Percentiles rank a stretch among this genome's conserved stretches.
phyloP scores from a whole-genome alignment of 2,888 invertebrate genomes.

The Torymus auratus region DNA sequence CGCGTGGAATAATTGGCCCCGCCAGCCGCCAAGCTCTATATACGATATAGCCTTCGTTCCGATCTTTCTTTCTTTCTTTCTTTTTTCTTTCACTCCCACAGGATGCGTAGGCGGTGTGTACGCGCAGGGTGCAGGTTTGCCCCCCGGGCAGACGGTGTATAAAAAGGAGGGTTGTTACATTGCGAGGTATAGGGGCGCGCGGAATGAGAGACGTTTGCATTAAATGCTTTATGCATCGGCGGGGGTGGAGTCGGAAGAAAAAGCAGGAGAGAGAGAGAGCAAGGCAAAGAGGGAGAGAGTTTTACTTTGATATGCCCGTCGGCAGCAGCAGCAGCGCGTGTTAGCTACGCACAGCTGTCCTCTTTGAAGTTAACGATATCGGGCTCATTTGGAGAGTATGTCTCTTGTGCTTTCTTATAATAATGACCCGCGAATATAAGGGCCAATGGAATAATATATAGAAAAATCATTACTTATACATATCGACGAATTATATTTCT shows the following conservation, averaged over 20 bases:
- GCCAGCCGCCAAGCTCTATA: neutral
- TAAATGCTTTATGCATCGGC: slow-evolving; percentile 16
- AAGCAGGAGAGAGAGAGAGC: neutral
- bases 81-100: neutral
- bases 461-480: too few species aligned
- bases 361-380: slow-evolving; percentile 4
- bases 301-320: slow-evolving; percentile 31
- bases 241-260: neutral
- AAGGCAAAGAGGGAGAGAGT: neutral
- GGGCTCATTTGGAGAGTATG: too few species aligned
- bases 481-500: too few species aligned
- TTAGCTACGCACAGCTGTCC: slow-evolving; percentile 1
- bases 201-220: slow-evolving; percentile 17
- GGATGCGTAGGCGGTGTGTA: neutral
- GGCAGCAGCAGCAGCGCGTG: neutral
- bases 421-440: too few species aligned
- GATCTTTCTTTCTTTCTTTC: too few species aligned
- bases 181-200: neutral
- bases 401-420: too few species aligned
- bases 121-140: too few species aligned
- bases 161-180: neutral
- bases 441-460: too few species aligned
- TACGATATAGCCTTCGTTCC: neutral
- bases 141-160: too few species aligned
- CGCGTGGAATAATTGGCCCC: neutral